Evolutionary conservation across 1,140 invertebrate genomes (phyloP).

Genomic region (Sarcophaga bullata): DNA sequence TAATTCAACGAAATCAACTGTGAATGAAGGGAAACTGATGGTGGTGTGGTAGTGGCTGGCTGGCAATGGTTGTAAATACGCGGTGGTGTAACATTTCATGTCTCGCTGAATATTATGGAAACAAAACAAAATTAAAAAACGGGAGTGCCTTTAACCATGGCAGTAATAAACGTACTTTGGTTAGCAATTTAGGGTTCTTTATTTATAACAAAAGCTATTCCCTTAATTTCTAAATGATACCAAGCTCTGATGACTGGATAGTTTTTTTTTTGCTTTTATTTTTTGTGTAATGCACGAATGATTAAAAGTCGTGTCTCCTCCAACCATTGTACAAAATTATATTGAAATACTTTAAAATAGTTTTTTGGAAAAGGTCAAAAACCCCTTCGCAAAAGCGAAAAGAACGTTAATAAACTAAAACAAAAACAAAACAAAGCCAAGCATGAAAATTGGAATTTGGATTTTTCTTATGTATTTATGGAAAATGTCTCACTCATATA

Average conservation of each 20-base stretch:
- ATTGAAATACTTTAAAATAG: background rate
- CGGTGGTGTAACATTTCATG: background rate
- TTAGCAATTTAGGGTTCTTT: slow-evolving; percentile 12
- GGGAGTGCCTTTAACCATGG: slow-evolving; percentile 16
- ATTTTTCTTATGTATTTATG: too few relatives aligned
- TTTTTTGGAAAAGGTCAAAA: slow-evolving; percentile 12
- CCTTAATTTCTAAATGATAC: background rate
- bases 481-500: too few relatives aligned
- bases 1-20: background rate
- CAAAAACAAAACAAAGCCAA: background rate
- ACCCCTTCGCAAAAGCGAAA: background rate
- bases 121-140: background rate
- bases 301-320: slow-evolving; percentile 6
- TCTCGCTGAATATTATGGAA: background rate
- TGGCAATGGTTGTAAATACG: background rate
- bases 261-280: background rate
- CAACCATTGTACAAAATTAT: background rate
- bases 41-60: too few relatives aligned
- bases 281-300: slow-evolving; percentile 19
- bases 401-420: background rate
- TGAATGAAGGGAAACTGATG: background rate
- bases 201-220: background rate
- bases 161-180: background rate
- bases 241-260: too few relatives aligned
- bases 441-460: too few relatives aligned